Evolutionary conservation across 2,797 vertebrate species (phyloP), one percentile per base, ranked within the genome.

Genomic region (Paedocypris micromegethes): DNA sequence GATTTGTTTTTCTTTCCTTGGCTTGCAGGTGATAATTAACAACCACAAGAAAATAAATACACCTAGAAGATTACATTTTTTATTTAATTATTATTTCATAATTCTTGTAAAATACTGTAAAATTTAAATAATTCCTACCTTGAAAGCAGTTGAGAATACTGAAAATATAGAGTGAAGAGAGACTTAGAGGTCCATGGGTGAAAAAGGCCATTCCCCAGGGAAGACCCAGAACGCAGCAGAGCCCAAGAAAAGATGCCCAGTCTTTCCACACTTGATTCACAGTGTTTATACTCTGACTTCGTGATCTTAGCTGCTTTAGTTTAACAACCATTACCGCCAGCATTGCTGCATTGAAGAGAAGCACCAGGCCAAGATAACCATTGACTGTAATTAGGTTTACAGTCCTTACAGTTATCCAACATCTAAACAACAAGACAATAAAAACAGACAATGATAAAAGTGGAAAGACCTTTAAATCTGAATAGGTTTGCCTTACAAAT

Each of bases 331-430:
- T 91, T 54, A 92, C 79, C 4, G 75, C 85, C 84, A 98, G 79
- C 89, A 96, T 94, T 79, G 83, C 83, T 0, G 47, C 50, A 65
- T 97, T 96, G 67, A 86, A 92, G 62, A 96, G 80, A 2, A 96
- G 79, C 66, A 96, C 90, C 76, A 94, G 66, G 57, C 84, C 86
- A 9, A 94, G 88, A 72, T 90, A 90, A 6, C 83, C 89, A 68
- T 91, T 71, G 45, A 92, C 92, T 7, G 92, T 89, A 2, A 87
- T 0, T 0, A 84, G 91, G 63, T 78, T 84, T 52, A 88, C 76
- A 0, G 70, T 75, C 0, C 38, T 0, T 9, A 66, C 75, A 38
- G 58, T 85, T 48, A 90, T 74, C 87, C 86, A 89, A 70, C 90
- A 91, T 9, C 90, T 91, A 70, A 23, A 70, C 2, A 47, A 42